Evolutionary conservation across 2,113 vertebrate species (phyloP).

Genomic region (Dromaius novaehollandiae): DNA sequence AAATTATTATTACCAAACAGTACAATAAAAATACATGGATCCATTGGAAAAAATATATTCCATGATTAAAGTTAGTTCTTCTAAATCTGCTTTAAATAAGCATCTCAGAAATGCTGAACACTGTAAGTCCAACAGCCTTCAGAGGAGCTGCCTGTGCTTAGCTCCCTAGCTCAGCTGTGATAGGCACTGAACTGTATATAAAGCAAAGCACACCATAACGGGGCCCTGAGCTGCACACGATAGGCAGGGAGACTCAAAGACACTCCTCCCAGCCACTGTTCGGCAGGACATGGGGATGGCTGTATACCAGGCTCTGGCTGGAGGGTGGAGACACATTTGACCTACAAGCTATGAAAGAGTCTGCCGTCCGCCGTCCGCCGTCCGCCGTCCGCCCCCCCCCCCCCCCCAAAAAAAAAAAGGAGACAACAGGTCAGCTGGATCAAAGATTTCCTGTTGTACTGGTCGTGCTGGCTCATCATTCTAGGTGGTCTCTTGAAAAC

Average conservation of each 20-base stretch:
- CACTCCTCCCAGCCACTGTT: background rate
- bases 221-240: background rate
- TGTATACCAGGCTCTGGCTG: background rate
- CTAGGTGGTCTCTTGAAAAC: background rate
- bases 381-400: too few relatives aligned
- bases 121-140: background rate
- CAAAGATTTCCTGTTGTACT: background rate
- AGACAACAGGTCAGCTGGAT: background rate
- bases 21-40: background rate
- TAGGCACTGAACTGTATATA: background rate
- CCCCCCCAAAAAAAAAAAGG: background rate
- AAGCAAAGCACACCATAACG: background rate
- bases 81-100: background rate
- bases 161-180: background rate
- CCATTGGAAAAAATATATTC: background rate
- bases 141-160: background rate
- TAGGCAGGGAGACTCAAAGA: background rate
- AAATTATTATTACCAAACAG: background rate
- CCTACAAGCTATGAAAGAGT: background rate
- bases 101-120: background rate
- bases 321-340: background rate
- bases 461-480: background rate
- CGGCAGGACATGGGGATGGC: background rate
- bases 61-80: background rate
- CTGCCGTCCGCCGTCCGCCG: too few relatives aligned